phyloP scores from a whole-genome alignment of 2,888 invertebrate genomes.

The Agonopterix heracliana region DNA sequence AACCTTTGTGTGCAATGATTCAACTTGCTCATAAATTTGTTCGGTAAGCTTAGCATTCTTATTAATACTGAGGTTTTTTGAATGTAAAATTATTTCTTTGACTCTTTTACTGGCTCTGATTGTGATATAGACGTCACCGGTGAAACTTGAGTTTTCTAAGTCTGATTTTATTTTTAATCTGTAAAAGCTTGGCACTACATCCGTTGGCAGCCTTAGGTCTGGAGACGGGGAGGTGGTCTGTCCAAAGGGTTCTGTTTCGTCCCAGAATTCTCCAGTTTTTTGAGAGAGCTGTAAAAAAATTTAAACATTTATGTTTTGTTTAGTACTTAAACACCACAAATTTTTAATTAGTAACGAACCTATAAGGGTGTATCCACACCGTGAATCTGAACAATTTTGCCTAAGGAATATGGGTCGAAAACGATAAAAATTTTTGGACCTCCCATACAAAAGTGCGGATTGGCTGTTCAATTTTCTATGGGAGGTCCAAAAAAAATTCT shows the following conservation, averaged over 20 bases:
- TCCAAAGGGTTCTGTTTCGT: conserved; percentile 59
- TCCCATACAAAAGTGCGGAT: no score
- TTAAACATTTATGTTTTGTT: neutral
- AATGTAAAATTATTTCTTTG: conserved; percentile 67
- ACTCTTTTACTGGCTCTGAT: conserved; percentile 51
- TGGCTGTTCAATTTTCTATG: no score
- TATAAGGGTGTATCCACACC: no score
- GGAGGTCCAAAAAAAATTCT: no score
- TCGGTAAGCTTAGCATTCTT: conserved; percentile 56
- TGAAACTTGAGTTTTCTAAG: conserved; percentile 57
- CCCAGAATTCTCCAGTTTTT: conserved; percentile 50
- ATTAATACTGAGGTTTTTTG: conserved; percentile 59
- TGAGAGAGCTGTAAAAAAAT: conserved; percentile 35
- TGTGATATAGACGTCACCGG: conserved; percentile 66
- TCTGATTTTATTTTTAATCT: conserved; percentile 72
- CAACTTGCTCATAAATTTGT: conserved; percentile 60
- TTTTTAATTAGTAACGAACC: no score
- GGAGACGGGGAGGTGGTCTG: conserved; percentile 35
- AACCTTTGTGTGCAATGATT: conserved; percentile 32
- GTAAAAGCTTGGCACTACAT: conserved; percentile 75
- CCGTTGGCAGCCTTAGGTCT: conserved; percentile 59
- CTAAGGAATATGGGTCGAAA: no score
- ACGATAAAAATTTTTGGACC: no score
- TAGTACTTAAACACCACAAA: no score
- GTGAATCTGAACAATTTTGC: no score